Evolutionary conservation across 2,888 invertebrate species (phyloP), one percentile per base, ranked within the genome.

Genomic region (Anorthoa munda): DNA sequence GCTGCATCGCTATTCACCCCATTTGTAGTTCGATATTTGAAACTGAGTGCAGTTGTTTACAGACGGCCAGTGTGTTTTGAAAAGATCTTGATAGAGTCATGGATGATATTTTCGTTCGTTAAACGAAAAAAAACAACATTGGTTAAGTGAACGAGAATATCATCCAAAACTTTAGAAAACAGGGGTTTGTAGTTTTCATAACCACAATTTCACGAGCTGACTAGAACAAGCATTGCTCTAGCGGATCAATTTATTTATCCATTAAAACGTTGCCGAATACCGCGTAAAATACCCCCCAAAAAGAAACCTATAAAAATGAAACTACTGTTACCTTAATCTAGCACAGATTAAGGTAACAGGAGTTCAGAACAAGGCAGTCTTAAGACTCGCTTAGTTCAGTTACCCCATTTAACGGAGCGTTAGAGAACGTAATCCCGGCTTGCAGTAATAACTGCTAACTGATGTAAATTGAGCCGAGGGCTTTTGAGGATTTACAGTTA

Each of bases 381-480:
- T 66, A 79, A 74, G 63, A n/a, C 79, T 56, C 45, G 72, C 72
- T 82, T 78, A 74, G 63, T 74, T 74, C 83, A 45, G 79, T 70
- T 79, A 39, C 15, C 66, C 66, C 70, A 75, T 83, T 81, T 68
- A 81, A 81, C 59, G 83, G 48, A 15, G 72, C 69, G 81, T 76
- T 75, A 77, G 76, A 72, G 69, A 69, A 75, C 69, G 60, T 86
- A 85, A 86, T 85, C 86, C 76, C 18, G n/a, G 85, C 72, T 86
- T 85, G 83, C 72, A 69, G 72, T 79, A 75, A 85, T 85, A 86
- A 83, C 83, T 83, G 86, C 66, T 86, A 86, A 84, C 84, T 84
- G 83, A 77, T 80, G 84, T 78, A 86, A 84, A 87, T 79, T 81
- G 81, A 81, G 75, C 68, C 56, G 59, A 50, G 70, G 75, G 50